Evolutionary conservation across 2,797 vertebrate species (phyloP), one percentile per base, ranked within the genome.

Genomic region (Scleropages formosus): DNA sequence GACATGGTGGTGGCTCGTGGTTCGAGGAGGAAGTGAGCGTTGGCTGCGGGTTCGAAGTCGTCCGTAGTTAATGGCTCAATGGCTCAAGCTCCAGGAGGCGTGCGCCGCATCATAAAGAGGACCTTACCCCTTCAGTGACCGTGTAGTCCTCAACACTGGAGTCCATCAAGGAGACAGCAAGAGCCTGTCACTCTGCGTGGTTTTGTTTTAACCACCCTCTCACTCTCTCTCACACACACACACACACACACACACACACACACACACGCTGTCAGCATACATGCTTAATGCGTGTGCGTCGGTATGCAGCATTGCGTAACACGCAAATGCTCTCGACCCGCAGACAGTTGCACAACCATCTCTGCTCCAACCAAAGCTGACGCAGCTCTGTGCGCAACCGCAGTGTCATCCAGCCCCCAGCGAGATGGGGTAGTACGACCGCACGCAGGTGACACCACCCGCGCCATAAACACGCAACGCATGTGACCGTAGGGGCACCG

Each of bases 11-110:
- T 44, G 26, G 69, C n/a, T 44, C 65, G 74, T 26, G 60, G 39
- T 69, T 27, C 75, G 44, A 24, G 60, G 49, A 72, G 76, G 49
- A 79, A 82, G 46, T 72, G 47, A 22, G 13, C 39, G 22, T 78
- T 71, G 22, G 60, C 31, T 68, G n/a, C 72, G 59, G 65, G 63
- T 73, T 80, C 74, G 76, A 53, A 51, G 51, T 16, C 58, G 64
- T 81, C 39, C 74, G 74, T 63, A 63, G 63, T 72, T 65, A 58
- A 72, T 67, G 65, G 80, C 51, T 83, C 80, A 79, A 68, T 71
- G 46, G 66, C 11, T 6, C 13, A 60, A 64, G 70, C 12, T 68
- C 74, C 77, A 78, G 73, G 12, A 64, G 75, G 73, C n/a, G n/a
- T n/a, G n/a, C 73, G 47, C 64, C 24, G 18, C 75, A 72, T 8